Evolutionary conservation across 2,113 vertebrate species (phyloP).

Genomic region (Melanerpes aurifrons): DNA sequence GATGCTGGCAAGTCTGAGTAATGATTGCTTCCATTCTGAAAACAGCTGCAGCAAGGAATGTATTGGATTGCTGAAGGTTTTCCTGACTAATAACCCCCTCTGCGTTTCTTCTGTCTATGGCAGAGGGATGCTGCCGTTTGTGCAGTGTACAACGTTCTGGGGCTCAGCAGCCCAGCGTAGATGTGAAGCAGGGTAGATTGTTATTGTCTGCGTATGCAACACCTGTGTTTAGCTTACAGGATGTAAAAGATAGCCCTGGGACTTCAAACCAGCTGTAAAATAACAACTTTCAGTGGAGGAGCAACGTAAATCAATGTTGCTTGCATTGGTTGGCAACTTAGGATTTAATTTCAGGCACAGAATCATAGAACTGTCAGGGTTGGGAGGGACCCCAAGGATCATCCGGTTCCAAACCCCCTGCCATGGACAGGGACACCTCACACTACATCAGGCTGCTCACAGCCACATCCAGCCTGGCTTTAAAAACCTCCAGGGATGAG

Average conservation of each 20-base stretch:
- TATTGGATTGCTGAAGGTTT: conserved; percentile 23
- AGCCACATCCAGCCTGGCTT: too few relatives aligned
- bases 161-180: neutral
- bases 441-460: too few relatives aligned
- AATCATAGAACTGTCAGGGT: too few relatives aligned
- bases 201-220: neutral
- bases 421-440: too few relatives aligned
- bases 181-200: neutral
- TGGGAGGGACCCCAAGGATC: too few relatives aligned
- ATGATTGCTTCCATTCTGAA: conserved; percentile 32
- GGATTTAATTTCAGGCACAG: too few relatives aligned
- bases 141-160: neutral
- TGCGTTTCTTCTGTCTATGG: neutral
- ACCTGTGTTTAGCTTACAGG: neutral
- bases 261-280: neutral
- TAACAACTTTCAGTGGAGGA: neutral
- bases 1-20: conserved; percentile 29
- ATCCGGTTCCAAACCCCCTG: too few relatives aligned
- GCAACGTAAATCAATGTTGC: neutral
- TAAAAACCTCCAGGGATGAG: too few relatives aligned
- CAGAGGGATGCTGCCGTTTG: neutral
- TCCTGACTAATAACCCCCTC: neutral
- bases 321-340: neutral
- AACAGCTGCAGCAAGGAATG: conserved; percentile 29
- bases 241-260: neutral